Evolutionary conservation across 2,888 invertebrate species (phyloP).

Genomic region (Cecidostiba fungosa): DNA sequence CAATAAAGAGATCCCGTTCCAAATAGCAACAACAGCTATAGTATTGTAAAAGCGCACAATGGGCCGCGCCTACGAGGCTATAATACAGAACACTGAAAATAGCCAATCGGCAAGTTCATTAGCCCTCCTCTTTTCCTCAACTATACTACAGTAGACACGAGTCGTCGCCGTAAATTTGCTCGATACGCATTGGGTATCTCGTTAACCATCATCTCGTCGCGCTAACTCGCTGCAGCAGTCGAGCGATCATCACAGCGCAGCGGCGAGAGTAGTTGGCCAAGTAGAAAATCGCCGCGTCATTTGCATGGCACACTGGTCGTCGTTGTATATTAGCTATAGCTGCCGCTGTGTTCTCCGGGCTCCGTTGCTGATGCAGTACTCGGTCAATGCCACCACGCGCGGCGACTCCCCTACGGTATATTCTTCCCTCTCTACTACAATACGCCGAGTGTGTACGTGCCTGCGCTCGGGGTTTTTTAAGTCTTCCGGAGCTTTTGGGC

Average conservation of each 20-base stretch:
- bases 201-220: neutral
- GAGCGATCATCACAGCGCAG: too few species aligned
- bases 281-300: conserved; percentile 51
- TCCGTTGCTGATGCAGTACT: neutral
- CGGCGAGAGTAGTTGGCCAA: conserved; percentile 17
- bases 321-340: too few species aligned
- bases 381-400: conserved; percentile 52
- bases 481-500: neutral
- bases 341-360: conserved; percentile 28
- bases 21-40: too few species aligned
- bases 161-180: conserved; percentile 20
- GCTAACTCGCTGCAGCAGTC: neutral
- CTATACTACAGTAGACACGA: neutral
- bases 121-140: conserved; percentile 17
- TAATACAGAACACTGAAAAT: too few species aligned
- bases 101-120: conserved; percentile 32
- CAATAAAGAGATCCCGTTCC: too few species aligned
- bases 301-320: conserved; percentile 32
- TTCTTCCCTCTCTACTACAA: neutral
- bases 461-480: neutral
- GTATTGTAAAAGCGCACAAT: neutral
- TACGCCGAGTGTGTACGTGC: neutral
- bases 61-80: neutral
- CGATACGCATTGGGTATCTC: conserved; percentile 1
- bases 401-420: neutral